Evolutionary conservation across 2,113 vertebrate genomes (phyloP).

Genomic region (Brachirus orientalis): DNA sequence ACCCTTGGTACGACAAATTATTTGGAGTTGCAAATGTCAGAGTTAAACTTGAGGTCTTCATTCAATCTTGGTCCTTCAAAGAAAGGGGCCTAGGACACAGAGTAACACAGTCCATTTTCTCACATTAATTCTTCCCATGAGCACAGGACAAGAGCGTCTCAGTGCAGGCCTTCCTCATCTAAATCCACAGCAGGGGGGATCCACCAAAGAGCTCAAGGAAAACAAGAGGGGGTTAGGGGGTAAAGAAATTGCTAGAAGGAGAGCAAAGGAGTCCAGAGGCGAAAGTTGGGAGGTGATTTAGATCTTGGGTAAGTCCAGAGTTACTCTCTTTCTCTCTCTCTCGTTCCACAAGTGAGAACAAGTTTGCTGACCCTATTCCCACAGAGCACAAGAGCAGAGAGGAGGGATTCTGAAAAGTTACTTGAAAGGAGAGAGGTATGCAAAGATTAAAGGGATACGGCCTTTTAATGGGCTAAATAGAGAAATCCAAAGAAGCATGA

Average conservation of each 20-base stretch:
- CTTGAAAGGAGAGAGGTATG: constrained; percentile 25
- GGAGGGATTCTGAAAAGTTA: constrained; percentile 25
- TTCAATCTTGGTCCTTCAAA: background rate
- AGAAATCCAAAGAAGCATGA: constrained; percentile 13
- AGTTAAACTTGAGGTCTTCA: background rate
- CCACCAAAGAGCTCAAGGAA: constrained; percentile 18
- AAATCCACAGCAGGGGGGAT: constrained; percentile 55
- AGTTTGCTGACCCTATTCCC: constrained; percentile 32
- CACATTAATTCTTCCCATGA: constrained; percentile 7
- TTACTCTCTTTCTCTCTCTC: constrained; percentile 9
- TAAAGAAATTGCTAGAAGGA: constrained; percentile 35
- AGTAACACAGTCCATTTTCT: constrained; percentile 9
- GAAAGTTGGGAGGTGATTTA: constrained; percentile 54
- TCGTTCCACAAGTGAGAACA: constrained; percentile 31
- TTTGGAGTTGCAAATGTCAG: no score
- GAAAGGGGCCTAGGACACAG: no score
- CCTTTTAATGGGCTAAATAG: constrained; percentile 31
- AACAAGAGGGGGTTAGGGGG: constrained; percentile 4
- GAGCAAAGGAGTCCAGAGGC: constrained; percentile 13
- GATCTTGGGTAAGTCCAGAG: constrained; percentile 42
- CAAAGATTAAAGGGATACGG: constrained; percentile 1
- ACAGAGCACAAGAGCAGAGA: constrained; percentile 9
- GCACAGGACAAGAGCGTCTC: constrained; percentile 6
- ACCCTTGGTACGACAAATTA: no score
- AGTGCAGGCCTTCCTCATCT: constrained; percentile 44